A percentile compares a stretch with the other conserved stretches of the same genome.
Evolutionary conservation across 2,888 invertebrate species (phyloP).

Genomic region (Eumacrocentrus americanus): DNA sequence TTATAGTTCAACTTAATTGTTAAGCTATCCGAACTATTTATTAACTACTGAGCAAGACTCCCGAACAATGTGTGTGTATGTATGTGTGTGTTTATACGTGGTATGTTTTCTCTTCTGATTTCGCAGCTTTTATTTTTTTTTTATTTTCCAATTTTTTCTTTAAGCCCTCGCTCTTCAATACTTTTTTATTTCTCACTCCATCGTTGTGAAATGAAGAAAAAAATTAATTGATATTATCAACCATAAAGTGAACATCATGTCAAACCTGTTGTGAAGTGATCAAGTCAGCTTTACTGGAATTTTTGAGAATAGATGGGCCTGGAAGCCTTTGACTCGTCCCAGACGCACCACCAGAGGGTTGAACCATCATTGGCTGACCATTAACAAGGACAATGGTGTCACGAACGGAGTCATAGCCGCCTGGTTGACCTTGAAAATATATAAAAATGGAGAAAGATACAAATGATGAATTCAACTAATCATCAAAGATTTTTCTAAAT

Average conservation of each 20-base stretch:
- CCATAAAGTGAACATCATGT: constrained; percentile 43
- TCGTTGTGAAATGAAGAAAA: neutral
- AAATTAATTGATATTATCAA: constrained; percentile 20
- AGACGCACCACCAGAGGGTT: constrained; percentile 38
- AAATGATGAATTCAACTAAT: neutral
- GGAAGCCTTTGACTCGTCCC: constrained; percentile 52
- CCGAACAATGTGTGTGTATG: constrained; percentile 26
- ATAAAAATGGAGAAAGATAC: neutral
- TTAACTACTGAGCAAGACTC: constrained; percentile 36
- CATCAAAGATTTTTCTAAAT: neutral
- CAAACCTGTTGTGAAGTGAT: constrained; percentile 58
- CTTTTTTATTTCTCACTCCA: neutral
- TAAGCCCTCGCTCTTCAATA: too few species aligned
- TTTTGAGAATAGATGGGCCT: constrained; percentile 58
- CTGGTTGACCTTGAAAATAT: constrained; percentile 44
- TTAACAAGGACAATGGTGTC: constrained; percentile 63
- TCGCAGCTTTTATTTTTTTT: neutral
- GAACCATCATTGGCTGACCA: constrained; percentile 61
- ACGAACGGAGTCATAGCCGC: constrained; percentile 62
- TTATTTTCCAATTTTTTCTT: neutral
- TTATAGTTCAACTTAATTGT: constrained; percentile 24
- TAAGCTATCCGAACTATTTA: constrained; percentile 22
- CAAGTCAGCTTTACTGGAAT: constrained; percentile 58
- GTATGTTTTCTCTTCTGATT: neutral
- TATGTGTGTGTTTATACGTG: neutral